phyloP scores from a whole-genome alignment of 2,797 vertebrate genomes.

The Helicolenus hilgendorfi region DNA sequence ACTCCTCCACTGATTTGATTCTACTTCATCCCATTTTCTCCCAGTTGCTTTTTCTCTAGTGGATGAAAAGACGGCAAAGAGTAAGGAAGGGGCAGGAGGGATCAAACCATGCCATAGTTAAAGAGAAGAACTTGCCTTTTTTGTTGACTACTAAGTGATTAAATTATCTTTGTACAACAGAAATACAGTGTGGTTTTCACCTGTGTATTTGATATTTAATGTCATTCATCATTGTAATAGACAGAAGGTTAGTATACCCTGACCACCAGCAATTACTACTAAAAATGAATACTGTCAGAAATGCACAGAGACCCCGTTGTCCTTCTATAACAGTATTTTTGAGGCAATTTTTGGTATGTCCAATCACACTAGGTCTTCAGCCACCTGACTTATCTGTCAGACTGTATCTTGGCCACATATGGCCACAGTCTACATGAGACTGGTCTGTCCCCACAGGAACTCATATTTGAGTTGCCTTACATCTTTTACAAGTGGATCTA shows the following conservation, averaged over 20 bases:
- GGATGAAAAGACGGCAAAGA: constrained; percentile 7
- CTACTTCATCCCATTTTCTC: constrained; percentile 19
- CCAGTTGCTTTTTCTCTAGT: not conserved
- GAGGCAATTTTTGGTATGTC: no score
- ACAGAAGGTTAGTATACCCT: no score
- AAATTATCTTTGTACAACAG: not conserved
- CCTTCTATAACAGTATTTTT: not conserved
- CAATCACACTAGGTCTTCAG: not conserved
- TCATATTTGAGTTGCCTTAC: no score
- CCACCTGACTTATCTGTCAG: not conserved
- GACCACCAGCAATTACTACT: not conserved
- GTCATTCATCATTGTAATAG: not conserved
- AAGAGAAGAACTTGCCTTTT: not conserved
- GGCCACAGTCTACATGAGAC: not conserved
- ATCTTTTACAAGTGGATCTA: no score
- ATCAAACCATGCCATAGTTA: not conserved
- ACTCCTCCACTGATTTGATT: constrained; percentile 21
- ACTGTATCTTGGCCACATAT: not conserved
- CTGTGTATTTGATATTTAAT: not conserved
- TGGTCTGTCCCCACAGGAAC: not conserved
- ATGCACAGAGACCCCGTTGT: not conserved
- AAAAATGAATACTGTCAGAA: not conserved
- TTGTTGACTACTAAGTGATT: not conserved
- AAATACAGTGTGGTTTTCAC: not conserved
- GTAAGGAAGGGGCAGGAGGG: not conserved